A percentile compares a stretch with the other conserved stretches of the same genome.
phyloP scores from a whole-genome alignment of 2,113 vertebrate species.

The Stercorarius parasiticus region DNA sequence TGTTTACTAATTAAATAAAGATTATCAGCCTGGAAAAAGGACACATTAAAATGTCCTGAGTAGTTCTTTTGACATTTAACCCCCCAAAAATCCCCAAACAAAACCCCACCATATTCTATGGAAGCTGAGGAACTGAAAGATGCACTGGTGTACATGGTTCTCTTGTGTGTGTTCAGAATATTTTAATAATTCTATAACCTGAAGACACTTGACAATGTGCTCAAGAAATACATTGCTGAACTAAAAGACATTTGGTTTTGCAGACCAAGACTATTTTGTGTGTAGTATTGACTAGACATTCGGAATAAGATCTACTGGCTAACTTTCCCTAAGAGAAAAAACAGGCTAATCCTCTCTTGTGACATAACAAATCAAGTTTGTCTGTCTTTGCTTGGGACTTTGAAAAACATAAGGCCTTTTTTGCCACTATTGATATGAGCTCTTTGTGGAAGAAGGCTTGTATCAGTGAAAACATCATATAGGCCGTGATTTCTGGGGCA shows the following conservation, averaged over 20 bases:
- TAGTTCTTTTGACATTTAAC: not conserved
- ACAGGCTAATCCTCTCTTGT: not conserved
- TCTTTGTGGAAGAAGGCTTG: not conserved
- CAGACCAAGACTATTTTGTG: not conserved
- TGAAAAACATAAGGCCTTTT: not conserved
- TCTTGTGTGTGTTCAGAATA: not conserved
- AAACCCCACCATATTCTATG: not conserved
- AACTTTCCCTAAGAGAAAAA: not conserved
- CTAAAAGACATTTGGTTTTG: not conserved
- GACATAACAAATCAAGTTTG: not conserved
- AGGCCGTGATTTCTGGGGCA: not conserved
- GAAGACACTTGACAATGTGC: not conserved
- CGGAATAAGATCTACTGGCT: not conserved
- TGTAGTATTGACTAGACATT: not conserved
- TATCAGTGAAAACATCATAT: not conserved
- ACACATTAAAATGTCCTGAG: not conserved
- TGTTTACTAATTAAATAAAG: not conserved
- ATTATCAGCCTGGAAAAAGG: not conserved
- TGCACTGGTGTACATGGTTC: fast-evolving
- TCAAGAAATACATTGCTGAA: not conserved
- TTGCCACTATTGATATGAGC: not conserved
- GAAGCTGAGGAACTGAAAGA: not conserved
- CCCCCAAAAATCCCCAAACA: not conserved
- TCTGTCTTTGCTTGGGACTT: not conserved
- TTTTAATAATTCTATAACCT: not conserved